A percentile compares a stretch with the other conserved stretches of the same genome.
Evolutionary conservation across 1,140 invertebrate species (phyloP).

Genomic region (Psilanteris sp.): DNA sequence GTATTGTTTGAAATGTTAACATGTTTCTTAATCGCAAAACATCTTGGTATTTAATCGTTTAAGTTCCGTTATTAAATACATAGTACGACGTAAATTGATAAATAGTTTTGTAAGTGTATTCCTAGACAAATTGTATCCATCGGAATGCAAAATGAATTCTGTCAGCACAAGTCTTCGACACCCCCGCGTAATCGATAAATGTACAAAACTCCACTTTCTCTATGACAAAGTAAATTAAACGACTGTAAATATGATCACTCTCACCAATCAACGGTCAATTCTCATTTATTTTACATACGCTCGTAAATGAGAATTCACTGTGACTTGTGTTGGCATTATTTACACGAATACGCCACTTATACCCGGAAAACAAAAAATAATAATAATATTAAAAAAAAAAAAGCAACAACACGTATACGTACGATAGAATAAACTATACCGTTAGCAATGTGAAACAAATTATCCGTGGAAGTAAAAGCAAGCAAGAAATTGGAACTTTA

Average conservation of each 20-base stretch:
- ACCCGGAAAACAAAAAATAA: too few species aligned
- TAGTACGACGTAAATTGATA: too few species aligned
- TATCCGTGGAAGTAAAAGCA: slow-evolving; percentile 24
- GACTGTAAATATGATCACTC: slow-evolving; percentile 44
- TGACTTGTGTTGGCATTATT: slow-evolving; percentile 29
- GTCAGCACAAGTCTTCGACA: slow-evolving; percentile 5
- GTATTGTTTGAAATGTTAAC: too few species aligned
- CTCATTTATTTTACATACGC: slow-evolving; percentile 14
- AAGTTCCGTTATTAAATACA: too few species aligned
- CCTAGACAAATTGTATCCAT: too few species aligned
- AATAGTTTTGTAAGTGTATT: too few species aligned
- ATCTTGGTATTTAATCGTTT: too few species aligned
- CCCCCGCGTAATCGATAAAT: slow-evolving; percentile 11
- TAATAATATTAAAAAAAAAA: too few species aligned
- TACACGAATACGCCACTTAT: too few species aligned
- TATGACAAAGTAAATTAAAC: slow-evolving; percentile 5
- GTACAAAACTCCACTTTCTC: slow-evolving; percentile 30
- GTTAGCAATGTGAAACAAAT: slow-evolving; percentile 41
- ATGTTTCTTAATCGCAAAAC: too few species aligned
- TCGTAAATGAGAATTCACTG: slow-evolving; percentile 14
- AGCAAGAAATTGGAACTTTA: slow-evolving; percentile 27
- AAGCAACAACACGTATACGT: slow-evolving; percentile 55
- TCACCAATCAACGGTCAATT: slow-evolving; percentile 14
- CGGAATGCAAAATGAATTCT: slow-evolving; percentile 17
- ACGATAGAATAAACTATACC: slow-evolving; percentile 49